Conservation (phyloP, 2,888 invertebrate species). For the Drosophila nr. perissopoda region DNA sequence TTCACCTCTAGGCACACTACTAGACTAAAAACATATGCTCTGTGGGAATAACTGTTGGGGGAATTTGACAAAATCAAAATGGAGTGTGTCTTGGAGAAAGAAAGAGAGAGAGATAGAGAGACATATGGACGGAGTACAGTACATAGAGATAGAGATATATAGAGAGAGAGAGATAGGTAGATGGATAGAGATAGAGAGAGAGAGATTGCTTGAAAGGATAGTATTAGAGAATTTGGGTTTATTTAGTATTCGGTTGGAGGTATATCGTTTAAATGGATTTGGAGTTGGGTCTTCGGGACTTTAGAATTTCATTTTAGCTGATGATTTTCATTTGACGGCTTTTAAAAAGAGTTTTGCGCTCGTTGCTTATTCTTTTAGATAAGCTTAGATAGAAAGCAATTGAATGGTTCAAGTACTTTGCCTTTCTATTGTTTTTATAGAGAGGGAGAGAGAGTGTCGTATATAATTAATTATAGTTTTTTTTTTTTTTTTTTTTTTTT, state of each 20-base stretch:
- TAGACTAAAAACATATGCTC: slow-evolving; percentile 61
- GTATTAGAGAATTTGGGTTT: slow-evolving; percentile 19
- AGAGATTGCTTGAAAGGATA: slow-evolving; percentile 35
- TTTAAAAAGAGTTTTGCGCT: slow-evolving; percentile 64
- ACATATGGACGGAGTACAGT: neutral
- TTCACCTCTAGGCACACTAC: slow-evolving; percentile 67
- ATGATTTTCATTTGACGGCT: slow-evolving; percentile 71
- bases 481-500: slow-evolving; percentile 50
- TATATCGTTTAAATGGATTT: slow-evolving; percentile 29
- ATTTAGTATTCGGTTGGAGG: slow-evolving; percentile 31
- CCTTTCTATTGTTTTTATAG: slow-evolving; percentile 56
- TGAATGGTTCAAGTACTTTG: slow-evolving; percentile 45
- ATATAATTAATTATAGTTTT: slow-evolving; percentile 82
- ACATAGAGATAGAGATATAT: slow-evolving; percentile 20
- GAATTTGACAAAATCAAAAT: slow-evolving; percentile 56
- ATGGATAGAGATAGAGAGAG: slow-evolving; percentile 21
- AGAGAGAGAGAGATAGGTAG: slow-evolving; percentile 25
- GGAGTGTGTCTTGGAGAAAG: slow-evolving; percentile 51
- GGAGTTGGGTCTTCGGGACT: slow-evolving; percentile 37
- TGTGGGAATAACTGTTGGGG: slow-evolving; percentile 44
- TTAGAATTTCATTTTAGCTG: slow-evolving; percentile 64
- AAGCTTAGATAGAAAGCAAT: slow-evolving; percentile 38
- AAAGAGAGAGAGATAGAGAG: slow-evolving; percentile 34
- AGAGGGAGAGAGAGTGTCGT: slow-evolving; percentile 65
- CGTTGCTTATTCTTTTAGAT: slow-evolving; percentile 50